Conservation (phyloP, 2,113 vertebrate genomes). For the Ochotona curzoniae region DNA sequence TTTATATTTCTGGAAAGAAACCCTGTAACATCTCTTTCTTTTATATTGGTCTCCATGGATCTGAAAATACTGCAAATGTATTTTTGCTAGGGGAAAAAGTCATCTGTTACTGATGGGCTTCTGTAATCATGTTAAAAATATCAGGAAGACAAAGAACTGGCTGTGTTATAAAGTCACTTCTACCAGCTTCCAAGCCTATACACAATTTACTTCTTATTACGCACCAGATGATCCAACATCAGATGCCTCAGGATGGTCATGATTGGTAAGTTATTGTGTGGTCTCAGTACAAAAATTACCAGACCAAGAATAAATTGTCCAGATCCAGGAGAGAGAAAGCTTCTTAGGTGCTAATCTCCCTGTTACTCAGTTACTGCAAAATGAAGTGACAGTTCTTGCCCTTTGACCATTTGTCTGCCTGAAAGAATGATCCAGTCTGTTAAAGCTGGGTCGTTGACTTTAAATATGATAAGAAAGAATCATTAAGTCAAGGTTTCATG, state of each 20-base stretch:
- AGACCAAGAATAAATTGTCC: slow-evolving; percentile 19
- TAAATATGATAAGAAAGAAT: slow-evolving; percentile 23
- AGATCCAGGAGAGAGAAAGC: neutral
- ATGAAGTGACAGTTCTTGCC: slow-evolving; percentile 1
- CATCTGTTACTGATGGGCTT: slow-evolving; percentile 13
- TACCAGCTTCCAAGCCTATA: neutral
- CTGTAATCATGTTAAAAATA: slow-evolving; percentile 39
- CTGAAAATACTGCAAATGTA: neutral
- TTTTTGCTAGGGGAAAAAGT: slow-evolving; percentile 7
- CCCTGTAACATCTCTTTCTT: neutral
- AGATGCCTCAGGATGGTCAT: neutral
- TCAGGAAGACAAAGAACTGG: slow-evolving; percentile 4
- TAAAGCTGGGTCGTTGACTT: neutral
- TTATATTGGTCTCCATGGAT: neutral
- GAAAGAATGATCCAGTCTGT: neutral
- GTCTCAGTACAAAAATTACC: neutral
- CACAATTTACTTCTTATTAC: neutral
- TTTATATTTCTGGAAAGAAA: slow-evolving; percentile 35
- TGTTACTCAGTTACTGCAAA: neutral
- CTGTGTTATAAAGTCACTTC: slow-evolving; percentile 11
- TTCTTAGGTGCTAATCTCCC: neutral
- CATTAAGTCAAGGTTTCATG: neutral
- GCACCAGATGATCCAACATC: neutral
- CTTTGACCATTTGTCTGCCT: neutral
- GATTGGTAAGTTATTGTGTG: neutral